Conservation (phyloP, 2,888 invertebrate species). For the Agrochola circellaris region DNA sequence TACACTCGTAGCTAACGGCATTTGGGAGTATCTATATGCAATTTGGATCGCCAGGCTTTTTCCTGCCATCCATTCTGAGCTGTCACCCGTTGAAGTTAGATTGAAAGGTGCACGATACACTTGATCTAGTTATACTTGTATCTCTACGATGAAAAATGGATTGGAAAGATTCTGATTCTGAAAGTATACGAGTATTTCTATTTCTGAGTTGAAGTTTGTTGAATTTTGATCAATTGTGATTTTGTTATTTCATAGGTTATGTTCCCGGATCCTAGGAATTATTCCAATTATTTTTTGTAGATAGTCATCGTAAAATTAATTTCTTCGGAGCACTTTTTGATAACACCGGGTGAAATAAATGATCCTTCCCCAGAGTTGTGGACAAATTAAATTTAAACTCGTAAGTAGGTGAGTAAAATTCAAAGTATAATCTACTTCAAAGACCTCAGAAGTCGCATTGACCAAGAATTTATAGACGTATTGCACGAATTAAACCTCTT, state of each 20-base stretch:
- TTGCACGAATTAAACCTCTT: not conserved
- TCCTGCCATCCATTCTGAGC: conserved; percentile 40
- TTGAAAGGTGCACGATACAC: conserved; percentile 38
- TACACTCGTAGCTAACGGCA: conserved; percentile 29
- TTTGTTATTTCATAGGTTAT: not conserved
- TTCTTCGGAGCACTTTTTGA: not conserved
- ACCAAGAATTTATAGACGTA: not conserved
- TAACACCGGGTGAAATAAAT: not conserved
- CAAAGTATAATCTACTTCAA: not conserved
- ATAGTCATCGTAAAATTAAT: not conserved
- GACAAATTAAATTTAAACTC: not conserved
- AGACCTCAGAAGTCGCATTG: too few species aligned
- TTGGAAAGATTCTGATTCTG: not conserved
- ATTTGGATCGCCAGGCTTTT: conserved; percentile 47
- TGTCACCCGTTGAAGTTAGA: conserved; percentile 43
- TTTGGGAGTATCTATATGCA: conserved; percentile 53
- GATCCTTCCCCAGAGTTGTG: not conserved
- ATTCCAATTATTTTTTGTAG: not conserved
- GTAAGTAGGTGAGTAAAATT: not conserved
- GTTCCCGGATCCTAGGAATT: not conserved
- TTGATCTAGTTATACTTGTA: conserved; percentile 32
- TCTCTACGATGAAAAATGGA: conserved; percentile 14
- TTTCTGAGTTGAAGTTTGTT: not conserved
- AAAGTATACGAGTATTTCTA: not conserved
- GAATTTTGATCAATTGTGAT: not conserved